Conservation (phyloP, 2,113 vertebrate species). For the Poecilia latipinna region DNA sequence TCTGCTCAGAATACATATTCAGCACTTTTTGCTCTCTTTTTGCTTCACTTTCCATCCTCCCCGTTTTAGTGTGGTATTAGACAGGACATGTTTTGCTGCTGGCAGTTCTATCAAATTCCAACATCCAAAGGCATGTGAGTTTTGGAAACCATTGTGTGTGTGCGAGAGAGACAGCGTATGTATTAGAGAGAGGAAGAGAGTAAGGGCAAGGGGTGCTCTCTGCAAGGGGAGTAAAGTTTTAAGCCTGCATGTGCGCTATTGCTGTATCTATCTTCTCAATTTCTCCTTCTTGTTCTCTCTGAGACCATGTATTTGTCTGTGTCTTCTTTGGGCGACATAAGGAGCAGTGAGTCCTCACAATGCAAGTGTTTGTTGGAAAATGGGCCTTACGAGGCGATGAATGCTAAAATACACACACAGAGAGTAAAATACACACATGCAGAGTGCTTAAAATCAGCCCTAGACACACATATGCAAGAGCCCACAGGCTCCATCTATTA, state of each 20-base stretch:
- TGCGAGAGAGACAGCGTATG: neutral
- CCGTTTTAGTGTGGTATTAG: constrained; percentile 67
- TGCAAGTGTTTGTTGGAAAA: too few species aligned
- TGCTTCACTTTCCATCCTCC: constrained; percentile 38
- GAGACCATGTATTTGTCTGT: too few species aligned
- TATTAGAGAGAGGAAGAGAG: neutral
- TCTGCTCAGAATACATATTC: constrained; percentile 62
- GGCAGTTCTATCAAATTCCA: constrained; percentile 65
- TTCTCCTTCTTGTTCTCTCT: too few species aligned
- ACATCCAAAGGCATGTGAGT: constrained; percentile 65
- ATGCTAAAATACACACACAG: neutral
- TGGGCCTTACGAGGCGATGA: too few species aligned
- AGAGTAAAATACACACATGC: neutral
- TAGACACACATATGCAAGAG: constrained; percentile 21
- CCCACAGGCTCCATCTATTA: constrained; percentile 64
- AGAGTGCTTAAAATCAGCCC: neutral
- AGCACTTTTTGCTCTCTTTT: constrained; percentile 54
- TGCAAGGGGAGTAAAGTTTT: constrained; percentile 15
- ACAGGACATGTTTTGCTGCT: constrained; percentile 64
- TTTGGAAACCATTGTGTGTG: constrained; percentile 52
- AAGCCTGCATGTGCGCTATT: too few species aligned
- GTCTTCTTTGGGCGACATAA: too few species aligned
- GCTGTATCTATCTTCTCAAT: too few species aligned
- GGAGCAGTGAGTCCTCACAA: too few species aligned
- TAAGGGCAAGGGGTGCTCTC: constrained; percentile 5